Conservation (phyloP, 2,888 invertebrate species). For the Yponomeuta plumbellus region DNA sequence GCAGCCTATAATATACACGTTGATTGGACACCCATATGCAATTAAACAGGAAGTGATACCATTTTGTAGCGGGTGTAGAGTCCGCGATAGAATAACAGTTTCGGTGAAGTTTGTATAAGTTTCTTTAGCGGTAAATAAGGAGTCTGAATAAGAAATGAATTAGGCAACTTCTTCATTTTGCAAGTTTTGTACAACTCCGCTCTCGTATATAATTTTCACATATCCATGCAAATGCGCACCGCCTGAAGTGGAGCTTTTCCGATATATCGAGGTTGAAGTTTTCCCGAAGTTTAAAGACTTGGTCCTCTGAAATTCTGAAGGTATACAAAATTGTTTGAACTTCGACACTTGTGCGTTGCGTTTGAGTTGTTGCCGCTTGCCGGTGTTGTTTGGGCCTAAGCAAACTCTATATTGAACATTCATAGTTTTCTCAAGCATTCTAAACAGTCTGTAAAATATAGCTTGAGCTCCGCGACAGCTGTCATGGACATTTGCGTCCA, state of each 20-base stretch:
- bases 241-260: background rate
- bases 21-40: background rate
- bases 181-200: background rate
- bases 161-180: background rate
- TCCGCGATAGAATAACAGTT: background rate
- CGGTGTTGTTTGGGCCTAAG: background rate
- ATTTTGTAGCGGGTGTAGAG: background rate
- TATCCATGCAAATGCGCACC: background rate
- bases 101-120: background rate
- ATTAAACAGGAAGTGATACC: background rate
- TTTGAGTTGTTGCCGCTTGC: background rate
- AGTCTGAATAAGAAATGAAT: background rate
- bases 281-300: background rate
- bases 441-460: too few species aligned
- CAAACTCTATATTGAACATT: background rate
- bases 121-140: background rate
- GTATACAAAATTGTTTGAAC: background rate
- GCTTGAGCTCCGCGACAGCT: too few species aligned
- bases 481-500: too few species aligned
- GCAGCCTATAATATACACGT: background rate
- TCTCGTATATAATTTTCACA: background rate
- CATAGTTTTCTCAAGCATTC: background rate
- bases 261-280: background rate
- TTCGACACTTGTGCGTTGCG: background rate
- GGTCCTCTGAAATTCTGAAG: background rate